These are phyloP conservation scores for Drosophila maculinotata DNA, from an alignment of 2,888 invertebrate species.

Conservation along the genomic window DNA sequence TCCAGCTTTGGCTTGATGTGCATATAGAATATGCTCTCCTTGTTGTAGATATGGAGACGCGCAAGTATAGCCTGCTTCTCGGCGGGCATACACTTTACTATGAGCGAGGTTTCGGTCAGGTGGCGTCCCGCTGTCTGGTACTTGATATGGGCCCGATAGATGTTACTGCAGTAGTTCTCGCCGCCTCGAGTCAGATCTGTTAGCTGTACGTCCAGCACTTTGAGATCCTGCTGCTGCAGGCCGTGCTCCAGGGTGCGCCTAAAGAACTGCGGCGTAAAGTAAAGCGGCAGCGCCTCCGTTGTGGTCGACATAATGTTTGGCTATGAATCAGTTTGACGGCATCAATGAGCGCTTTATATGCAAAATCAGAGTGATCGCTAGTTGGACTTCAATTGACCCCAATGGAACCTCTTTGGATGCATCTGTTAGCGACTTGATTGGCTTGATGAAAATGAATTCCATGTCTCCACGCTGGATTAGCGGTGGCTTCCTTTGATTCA, in stretches of 20 bases:
- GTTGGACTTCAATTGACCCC: slow-evolving; percentile 59
- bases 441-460: slow-evolving; percentile 60
- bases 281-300: slow-evolving; percentile 53
- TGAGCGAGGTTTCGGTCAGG: slow-evolving; percentile 59
- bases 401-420: slow-evolving; percentile 46
- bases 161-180: slow-evolving; percentile 84
- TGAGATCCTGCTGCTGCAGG: slow-evolving; percentile 71
- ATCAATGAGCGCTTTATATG: slow-evolving; percentile 49
- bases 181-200: slow-evolving; percentile 76
- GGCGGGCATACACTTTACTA: slow-evolving; percentile 81
- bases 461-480: slow-evolving; percentile 45
- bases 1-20: slow-evolving; percentile 85
- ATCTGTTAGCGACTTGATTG: slow-evolving; percentile 52
- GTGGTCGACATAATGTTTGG: slow-evolving; percentile 49
- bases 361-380: slow-evolving; percentile 44
- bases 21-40: slow-evolving; percentile 85
- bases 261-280: slow-evolving; percentile 78
- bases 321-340: slow-evolving; percentile 31
- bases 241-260: slow-evolving; percentile 76
- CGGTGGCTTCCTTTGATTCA: slow-evolving; percentile 53
- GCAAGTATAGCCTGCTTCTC: slow-evolving; percentile 84
- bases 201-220: slow-evolving; percentile 70
- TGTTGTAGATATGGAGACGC: slow-evolving; percentile 85
- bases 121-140: slow-evolving; percentile 57
- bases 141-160: slow-evolving; percentile 76